Conservation (phyloP, 2,113 vertebrate genomes). For the pig (Sus scrofa) region DNA sequence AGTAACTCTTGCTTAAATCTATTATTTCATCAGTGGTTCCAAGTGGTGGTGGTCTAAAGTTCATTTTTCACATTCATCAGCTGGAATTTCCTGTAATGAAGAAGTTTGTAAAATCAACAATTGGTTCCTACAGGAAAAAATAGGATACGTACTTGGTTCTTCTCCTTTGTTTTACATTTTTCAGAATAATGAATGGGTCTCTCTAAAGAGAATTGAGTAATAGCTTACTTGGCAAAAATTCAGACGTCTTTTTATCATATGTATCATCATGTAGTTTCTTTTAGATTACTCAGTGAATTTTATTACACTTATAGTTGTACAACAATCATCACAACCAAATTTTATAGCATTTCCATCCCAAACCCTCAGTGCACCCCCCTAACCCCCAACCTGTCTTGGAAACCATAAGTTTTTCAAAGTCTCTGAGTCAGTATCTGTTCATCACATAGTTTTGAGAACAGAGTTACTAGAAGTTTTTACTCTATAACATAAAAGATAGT, state of each 20-base stretch:
- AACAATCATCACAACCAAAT: too few relatives aligned
- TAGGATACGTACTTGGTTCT: background rate
- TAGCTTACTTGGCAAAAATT: slow-evolving; percentile 15
- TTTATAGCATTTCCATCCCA: too few relatives aligned
- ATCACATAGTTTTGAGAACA: slow-evolving; percentile 25
- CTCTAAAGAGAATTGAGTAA: slow-evolving; percentile 38
- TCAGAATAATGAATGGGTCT: background rate
- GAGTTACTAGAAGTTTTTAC: slow-evolving; percentile 35
- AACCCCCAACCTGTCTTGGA: too few relatives aligned
- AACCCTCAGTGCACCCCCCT: too few relatives aligned
- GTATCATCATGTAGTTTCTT: too few relatives aligned
- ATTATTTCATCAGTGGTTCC: background rate
- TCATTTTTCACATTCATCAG: background rate
- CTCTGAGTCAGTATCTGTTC: too few relatives aligned
- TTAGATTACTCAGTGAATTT: too few relatives aligned
- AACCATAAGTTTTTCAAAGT: too few relatives aligned
- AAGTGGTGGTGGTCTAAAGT: background rate
- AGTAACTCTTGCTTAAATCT: background rate
- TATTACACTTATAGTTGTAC: too few relatives aligned
- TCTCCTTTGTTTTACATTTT: slow-evolving; percentile 7
- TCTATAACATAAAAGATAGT: background rate
- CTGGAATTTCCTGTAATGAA: slow-evolving; percentile 35
- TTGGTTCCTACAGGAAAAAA: background rate
- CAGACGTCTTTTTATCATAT: slow-evolving; percentile 9
- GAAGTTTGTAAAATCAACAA: background rate